phyloP scores from a whole-genome alignment of 1,140 invertebrate species.

The Holotrichia oblita region DNA sequence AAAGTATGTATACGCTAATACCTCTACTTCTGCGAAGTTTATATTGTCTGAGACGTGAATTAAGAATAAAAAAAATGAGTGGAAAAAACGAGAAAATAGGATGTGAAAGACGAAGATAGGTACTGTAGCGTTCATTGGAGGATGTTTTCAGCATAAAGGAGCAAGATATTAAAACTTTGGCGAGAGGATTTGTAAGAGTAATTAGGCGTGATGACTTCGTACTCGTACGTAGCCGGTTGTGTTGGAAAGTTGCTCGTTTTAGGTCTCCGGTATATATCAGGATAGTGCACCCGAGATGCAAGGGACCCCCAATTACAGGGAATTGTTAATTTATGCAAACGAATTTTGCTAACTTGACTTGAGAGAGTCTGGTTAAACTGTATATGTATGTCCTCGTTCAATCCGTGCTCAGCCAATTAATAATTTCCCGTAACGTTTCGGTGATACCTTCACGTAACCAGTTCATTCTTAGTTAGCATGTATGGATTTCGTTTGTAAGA shows the following conservation, averaged over 20 bases:
- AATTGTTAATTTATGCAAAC: slow-evolving; percentile 54
- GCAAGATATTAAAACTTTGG: slow-evolving; percentile 50
- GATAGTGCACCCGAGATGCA: slow-evolving; percentile 43
- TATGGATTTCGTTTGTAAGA: no score
- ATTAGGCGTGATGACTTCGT: slow-evolving; percentile 49
- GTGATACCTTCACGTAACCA: no score
- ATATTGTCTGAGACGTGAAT: slow-evolving; percentile 27
- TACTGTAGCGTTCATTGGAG: slow-evolving; percentile 18
- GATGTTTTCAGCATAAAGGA: slow-evolving; percentile 33
- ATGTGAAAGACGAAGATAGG: not conserved
- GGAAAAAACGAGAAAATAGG: slow-evolving; percentile 34
- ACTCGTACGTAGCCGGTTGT: slow-evolving; percentile 23
- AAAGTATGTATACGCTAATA: slow-evolving; percentile 40
- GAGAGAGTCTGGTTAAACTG: slow-evolving; percentile 21
- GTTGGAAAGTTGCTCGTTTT: slow-evolving; percentile 29
- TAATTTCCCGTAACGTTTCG: not conserved
- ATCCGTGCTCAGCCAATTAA: not conserved
- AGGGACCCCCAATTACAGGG: slow-evolving; percentile 48
- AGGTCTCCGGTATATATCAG: slow-evolving; percentile 35
- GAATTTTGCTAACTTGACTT: slow-evolving; percentile 48
- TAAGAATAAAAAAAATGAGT: slow-evolving; percentile 24
- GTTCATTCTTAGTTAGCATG: no score
- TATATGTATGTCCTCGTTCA: slow-evolving; percentile 21
- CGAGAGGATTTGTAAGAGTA: slow-evolving; percentile 49
- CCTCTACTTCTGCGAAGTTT: slow-evolving; percentile 29